Conservation (phyloP, 2,888 invertebrate genomes). For the Hipparchia sbordonii region DNA sequence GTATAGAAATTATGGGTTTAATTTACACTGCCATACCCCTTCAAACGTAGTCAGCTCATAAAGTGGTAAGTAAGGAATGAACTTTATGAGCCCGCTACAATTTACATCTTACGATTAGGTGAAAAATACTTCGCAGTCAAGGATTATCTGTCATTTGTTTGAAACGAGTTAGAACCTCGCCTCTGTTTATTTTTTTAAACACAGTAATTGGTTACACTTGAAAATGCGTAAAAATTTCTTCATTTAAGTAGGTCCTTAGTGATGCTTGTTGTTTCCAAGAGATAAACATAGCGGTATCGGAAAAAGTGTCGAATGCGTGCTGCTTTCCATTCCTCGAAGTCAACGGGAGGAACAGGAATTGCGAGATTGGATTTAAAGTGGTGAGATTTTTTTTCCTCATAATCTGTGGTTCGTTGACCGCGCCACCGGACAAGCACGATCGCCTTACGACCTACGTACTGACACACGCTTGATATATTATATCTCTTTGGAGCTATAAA, state of each 20-base stretch:
- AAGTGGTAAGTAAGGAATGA: no score
- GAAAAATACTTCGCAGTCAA: no score
- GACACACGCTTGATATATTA: constrained; percentile 36
- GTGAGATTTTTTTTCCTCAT: constrained; percentile 54
- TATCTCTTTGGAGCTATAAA: constrained; percentile 27
- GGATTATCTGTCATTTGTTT: background rate
- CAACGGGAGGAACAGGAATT: constrained; percentile 59
- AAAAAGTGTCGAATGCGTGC: constrained; percentile 52
- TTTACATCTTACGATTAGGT: no score
- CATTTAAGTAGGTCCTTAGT: constrained; percentile 40
- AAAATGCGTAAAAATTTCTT: constrained; percentile 33
- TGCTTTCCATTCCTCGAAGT: constrained; percentile 62
- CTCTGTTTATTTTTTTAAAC: constrained; percentile 22
- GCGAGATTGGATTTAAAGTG: constrained; percentile 59
- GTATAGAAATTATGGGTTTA: no score
- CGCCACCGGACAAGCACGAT: constrained; percentile 37
- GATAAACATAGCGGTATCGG: constrained; percentile 66
- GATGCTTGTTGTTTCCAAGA: constrained; percentile 54
- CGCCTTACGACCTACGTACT: constrained; percentile 34
- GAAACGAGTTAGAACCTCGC: background rate
- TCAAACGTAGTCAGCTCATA: no score
- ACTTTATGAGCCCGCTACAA: no score
- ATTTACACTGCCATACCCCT: no score
- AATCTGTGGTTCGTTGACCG: constrained; percentile 58
- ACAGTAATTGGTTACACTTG: constrained; percentile 22